Base-by-base conservation (phyloP, 2,888 invertebrate genomes). In the Coelogynopora nodosa region DNA sequence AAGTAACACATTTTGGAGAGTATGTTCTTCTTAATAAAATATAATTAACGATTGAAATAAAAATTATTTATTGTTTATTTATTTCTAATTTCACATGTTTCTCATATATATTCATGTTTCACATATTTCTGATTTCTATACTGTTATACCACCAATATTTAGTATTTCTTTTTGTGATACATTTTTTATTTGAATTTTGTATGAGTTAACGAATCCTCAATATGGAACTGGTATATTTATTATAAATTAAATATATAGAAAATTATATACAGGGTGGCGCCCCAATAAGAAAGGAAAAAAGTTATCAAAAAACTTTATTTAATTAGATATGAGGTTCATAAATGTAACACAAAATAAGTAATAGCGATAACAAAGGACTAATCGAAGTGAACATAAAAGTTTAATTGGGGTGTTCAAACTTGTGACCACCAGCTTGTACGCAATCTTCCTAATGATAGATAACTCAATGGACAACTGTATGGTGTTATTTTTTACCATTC, bases 341-440 rank as follows among this genome's bases (percentile, higher is more conserved):
- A 74, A 74, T 5, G 74, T 74, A 74, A 74, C 74, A 74, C 74
- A 26, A 74, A 74, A 74, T 74, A 74, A 74, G 74, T 74, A 74
- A 74, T 74, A 74, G 23, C 23, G 23, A 74, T 74, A 74, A 23
- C 74, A 74, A 74, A 74, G 74, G 5, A 74, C 74, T 13, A 74
- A 74, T 74, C 74, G 23, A 74, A 23, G 5, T 74, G 74, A 74
- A n/a, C 23, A 74, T 26, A 74, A 74, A 74, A 74, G 74, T 74
- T 74, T 74, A 74, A 74, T 74, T 23, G 23, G 23, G 74, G 74
- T 74, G 74, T 26, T 74, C 23, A 5, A 74, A 74, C 74, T 74
- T 10, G 74, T 74, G 74, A 74, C 74, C 74, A 74, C 74, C 74
- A 74, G 27, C 74, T 26, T 74, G 74, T 74, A 74, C 23, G 74